Evolutionary conservation across 2,797 vertebrate species (phyloP).

Genomic region (Gadopsis marmoratus): DNA sequence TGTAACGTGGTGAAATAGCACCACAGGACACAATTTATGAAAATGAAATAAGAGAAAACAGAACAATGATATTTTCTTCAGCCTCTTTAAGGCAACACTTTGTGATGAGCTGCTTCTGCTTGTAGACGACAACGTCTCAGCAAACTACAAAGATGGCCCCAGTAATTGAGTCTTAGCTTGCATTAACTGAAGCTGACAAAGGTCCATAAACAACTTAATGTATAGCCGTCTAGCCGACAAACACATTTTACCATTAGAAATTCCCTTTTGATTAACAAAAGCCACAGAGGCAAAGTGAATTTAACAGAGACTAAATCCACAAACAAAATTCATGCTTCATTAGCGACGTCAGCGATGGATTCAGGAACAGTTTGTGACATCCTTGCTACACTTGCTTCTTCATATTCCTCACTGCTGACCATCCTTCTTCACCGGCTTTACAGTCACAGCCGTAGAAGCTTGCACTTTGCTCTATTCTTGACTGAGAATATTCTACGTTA

Average conservation of each 20-base stretch:
- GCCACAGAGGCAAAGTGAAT: not conserved
- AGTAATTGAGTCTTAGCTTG: not conserved
- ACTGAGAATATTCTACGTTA: not conserved
- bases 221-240: not conserved
- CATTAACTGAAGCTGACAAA: not conserved
- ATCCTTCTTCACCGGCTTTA: not conserved
- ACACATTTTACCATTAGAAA: not conserved
- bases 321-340: not conserved
- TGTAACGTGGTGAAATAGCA: not conserved
- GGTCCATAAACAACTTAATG: not conserved
- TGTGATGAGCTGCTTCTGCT: not conserved
- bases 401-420: rapidly evolving
- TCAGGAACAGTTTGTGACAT: not conserved
- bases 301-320: not conserved
- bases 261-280: not conserved
- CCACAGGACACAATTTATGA: not conserved
- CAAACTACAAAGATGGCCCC: not conserved
- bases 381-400: too few relatives aligned
- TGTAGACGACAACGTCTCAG: not conserved
- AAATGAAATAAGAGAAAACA: not conserved
- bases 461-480: not conserved
- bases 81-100: not conserved
- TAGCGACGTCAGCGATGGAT: not conserved
- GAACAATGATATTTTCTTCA: not conserved
- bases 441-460: not conserved